These are phyloP conservation scores for Phenganax subtilis DNA, from an alignment of 92 coral and sea anemone genomes.

Conservation along the genomic window DNA sequence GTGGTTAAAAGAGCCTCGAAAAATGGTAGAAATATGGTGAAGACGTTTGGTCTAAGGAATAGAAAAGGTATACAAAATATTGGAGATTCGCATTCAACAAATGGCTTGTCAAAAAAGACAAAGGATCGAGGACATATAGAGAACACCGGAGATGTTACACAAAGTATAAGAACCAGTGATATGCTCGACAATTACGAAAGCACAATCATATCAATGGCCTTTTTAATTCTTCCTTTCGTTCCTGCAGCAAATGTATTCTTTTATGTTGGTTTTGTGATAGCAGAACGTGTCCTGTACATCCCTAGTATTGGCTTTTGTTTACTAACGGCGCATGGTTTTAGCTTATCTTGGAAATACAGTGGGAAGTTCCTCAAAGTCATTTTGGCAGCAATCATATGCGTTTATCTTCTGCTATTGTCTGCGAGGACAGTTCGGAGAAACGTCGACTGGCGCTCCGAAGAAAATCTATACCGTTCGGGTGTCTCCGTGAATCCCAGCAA, in stretches of 20 bases:
- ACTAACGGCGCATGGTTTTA: conserved; percentile 65
- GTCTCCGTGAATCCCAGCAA: conserved; percentile 81
- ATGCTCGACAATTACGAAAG: conserved; percentile 6
- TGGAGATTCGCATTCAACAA: not conserved
- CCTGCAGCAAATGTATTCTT: conserved; percentile 90
- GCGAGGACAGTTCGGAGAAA: conserved; percentile 71
- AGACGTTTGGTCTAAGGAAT: conserved; percentile 27
- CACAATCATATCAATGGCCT: conserved; percentile 60
- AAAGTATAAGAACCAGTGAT: not conserved
- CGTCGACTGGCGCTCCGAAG: conserved; percentile 82
- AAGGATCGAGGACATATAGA: not conserved
- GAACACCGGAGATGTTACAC: not conserved
- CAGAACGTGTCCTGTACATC: conserved; percentile 87
- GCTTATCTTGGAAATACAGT: conserved; percentile 54
- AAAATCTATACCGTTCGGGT: conserved; percentile 85
- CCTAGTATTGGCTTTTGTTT: conserved; percentile 95
- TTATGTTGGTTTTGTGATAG: conserved; percentile 96
- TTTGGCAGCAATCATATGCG: conserved; percentile 37
- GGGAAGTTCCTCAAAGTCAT: conserved; percentile 44
- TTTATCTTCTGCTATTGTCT: conserved; percentile 47
- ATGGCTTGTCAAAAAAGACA: not conserved
- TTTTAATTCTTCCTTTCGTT: conserved; percentile 64
- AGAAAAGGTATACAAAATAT: conserved; percentile 10
- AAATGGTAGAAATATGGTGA: conserved; percentile 31
- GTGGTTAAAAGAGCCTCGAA: conserved; percentile 20